Percentiles rank a stretch among this genome's conserved stretches.
Evolutionary conservation across 2,113 vertebrate species (phyloP).

Genomic region (Struthio camelus): DNA sequence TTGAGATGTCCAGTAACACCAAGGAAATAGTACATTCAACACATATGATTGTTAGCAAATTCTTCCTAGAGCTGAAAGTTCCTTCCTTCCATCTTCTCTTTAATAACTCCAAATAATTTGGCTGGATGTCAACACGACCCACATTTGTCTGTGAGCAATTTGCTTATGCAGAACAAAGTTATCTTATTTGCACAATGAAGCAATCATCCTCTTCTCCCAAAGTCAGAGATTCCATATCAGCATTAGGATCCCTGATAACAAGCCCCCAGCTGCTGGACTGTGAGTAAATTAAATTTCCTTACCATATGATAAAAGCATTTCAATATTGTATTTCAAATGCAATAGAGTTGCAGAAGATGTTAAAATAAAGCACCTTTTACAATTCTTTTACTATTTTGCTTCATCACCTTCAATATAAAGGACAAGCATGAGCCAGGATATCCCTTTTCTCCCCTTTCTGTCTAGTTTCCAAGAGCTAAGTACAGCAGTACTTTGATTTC

Average conservation of each 20-base stretch:
- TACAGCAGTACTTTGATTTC: neutral
- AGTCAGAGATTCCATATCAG: neutral
- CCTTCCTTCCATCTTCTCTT: neutral
- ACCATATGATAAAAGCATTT: neutral
- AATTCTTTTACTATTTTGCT: neutral
- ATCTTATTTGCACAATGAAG: neutral
- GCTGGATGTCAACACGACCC: neutral
- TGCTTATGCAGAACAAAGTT: neutral
- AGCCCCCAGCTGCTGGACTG: too few species aligned
- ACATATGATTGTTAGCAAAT: neutral
- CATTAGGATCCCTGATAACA: neutral
- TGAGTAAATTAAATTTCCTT: neutral
- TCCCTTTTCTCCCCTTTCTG: neutral
- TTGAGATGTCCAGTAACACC: neutral
- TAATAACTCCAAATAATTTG: neutral
- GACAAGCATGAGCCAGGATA: neutral
- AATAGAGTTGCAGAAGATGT: neutral
- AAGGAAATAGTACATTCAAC: neutral
- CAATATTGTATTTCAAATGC: neutral
- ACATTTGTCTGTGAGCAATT: neutral
- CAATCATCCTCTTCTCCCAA: neutral
- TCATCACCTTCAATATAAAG: too few species aligned
- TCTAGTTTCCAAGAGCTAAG: neutral
- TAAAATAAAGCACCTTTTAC: neutral
- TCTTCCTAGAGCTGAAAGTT: neutral